Evolutionary conservation across 2,113 vertebrate species (phyloP), one percentile per base, ranked within the genome.

Genomic region (Eclectus roratus): DNA sequence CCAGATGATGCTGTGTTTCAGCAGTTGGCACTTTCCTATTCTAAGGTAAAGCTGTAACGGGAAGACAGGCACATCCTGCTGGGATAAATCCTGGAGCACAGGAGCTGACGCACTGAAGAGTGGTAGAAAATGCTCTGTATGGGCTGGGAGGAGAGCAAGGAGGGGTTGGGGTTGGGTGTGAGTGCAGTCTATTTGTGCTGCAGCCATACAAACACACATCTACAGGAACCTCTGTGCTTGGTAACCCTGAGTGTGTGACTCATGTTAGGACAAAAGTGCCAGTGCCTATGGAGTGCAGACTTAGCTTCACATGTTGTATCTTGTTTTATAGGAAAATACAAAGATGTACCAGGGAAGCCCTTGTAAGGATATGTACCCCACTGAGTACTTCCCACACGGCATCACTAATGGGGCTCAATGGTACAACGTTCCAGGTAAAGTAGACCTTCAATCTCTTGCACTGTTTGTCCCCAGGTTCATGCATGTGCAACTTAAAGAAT

Each of bases 401-500:
- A 99, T 99, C 98, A 99, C 99, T 70, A 99, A 99, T 2, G 99
- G 99, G n/a, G 99, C 99, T 70, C 96, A 97, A 64, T 99, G 99
- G 99, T 99, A 99, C 98, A 99, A 98, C 6, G 98, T 99, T 68
- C 97, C 99, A 95, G 99, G 99, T 99, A 97, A 97, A 97, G 71
- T 11, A 64, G n/a, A 46, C n/a, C 44, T 72, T 23, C 33, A 78
- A 24, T 72, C 56, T 86, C 65, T 73, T 60, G 46, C 8, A 6
- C 41, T 80, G 20, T 49, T 91, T 82, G 5, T 35, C 52, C 94
- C 24, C 68, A 60, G 9, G 27, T 85, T 73, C 60, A 50, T 33
- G 28, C 13, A 21, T 7, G 18, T 71, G 76, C 76, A 63, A 18
- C 43, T 33, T 39, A 46, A 74, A 68, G 69, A 82, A 61, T 64